Base-by-base conservation (phyloP, 2,113 vertebrate genomes). In the Nycticebus coucang region DNA sequence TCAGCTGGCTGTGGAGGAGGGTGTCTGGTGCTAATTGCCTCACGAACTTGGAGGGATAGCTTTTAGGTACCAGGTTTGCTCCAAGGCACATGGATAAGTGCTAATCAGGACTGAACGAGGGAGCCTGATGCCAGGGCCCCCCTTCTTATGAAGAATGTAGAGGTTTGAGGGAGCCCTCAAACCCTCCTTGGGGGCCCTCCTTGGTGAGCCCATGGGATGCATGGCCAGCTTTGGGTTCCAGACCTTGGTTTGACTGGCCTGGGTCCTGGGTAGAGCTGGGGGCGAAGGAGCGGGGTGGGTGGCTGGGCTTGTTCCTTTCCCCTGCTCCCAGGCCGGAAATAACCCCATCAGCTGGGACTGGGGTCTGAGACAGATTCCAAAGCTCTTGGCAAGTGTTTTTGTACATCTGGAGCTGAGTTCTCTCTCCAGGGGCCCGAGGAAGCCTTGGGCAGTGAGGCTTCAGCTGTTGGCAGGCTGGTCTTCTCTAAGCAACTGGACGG, bases 341-440 rank as follows among this genome's bases (percentile, higher is more conserved):
- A 77, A 35, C 35, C 81, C 35, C 0, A 0, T 69, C 82, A 45
- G 94, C 91, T 7, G n/a, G 88, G 77, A 88, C 28, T 1, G 8
- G 37, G 91, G 74, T 96, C 91, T 4, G 2, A 89, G 94, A 82
- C 57, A 3, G 85, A 97, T 89, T 88, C 93, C 13, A 0, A 81
- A 91, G 57, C 62, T 86, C 82, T 88, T 97, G 97, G 97, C 74
- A 0, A 24, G 35, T 6, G 28, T 81, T 80, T 89, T 53, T n/a
- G 93, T 85, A 95, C 97, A 95, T 96, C 96, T 97, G 96, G 96
- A 91, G 93, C 78, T 0, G 2, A 5, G 3, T 9, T 68, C 45
- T 69, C 74, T 78, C 55, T 35, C 82, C n/a, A 50, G 59, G 71
- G 66, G 79, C 66, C 79, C 0, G 0, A 35, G 79, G 68, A 57